These are phyloP conservation scores for Chironomus tentans DNA, from an alignment of 2,888 invertebrate genomes.

Conservation along the genomic window DNA sequence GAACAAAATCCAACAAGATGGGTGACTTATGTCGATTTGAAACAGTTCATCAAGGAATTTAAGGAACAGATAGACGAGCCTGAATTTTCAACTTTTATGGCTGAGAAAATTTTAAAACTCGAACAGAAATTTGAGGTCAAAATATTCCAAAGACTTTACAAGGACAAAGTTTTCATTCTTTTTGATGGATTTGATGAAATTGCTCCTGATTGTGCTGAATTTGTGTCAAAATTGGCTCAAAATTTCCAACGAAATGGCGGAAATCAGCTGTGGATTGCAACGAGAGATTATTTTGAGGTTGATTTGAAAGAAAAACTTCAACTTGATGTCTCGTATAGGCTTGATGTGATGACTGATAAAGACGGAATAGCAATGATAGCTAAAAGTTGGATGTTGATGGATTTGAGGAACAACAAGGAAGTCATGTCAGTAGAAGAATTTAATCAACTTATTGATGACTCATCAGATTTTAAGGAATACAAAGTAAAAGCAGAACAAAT, in stretches of 20 bases:
- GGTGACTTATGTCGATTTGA: background rate
- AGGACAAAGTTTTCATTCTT: background rate
- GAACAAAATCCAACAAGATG: background rate
- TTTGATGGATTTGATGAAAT: background rate
- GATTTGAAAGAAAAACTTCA: no score
- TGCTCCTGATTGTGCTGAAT: background rate
- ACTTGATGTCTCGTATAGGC: no score
- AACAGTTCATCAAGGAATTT: background rate
- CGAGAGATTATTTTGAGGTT: background rate
- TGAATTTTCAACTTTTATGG: background rate
- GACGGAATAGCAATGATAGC: no score
- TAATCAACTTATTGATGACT: no score
- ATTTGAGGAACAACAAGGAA: no score
- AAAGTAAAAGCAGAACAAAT: no score
- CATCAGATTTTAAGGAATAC: no score
- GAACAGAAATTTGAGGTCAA: background rate
- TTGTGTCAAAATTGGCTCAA: background rate
- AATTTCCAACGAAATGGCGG: background rate
- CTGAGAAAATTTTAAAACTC: background rate
- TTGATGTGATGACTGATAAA: no score
- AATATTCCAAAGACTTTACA: background rate
- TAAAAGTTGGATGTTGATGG: background rate
- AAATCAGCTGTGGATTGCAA: background rate
- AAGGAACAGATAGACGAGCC: background rate
- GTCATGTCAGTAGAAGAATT: no score